Base-by-base conservation (phyloP, 2,797 vertebrate genomes). In the Pipistrellus nathusii region DNA sequence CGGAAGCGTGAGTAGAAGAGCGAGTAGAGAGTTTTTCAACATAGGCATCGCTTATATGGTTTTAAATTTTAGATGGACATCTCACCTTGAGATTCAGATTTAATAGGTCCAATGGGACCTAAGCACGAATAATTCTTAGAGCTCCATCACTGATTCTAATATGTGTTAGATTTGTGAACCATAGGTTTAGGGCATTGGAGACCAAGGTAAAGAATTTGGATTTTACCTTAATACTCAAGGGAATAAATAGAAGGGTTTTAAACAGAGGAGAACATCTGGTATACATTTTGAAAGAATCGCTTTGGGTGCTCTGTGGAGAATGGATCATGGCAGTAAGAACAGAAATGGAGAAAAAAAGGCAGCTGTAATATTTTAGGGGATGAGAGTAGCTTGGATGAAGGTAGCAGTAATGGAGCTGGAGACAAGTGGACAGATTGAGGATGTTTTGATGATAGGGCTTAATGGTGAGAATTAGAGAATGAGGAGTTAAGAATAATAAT, bases 101-200 rank as follows among this genome's bases (percentile, higher is more conserved):
- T 44, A 38, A 6, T 44, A n/a, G 51, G 53, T 90, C n/a, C 62
- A 53, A 66, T 62, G 32, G 68, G 77, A 32, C 32, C 25, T 25
- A 87, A 92, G 21, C 51, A 57, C 27, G 18, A 59, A 78, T 90
- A 23, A 64, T 82, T 84, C 66, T 95, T 41, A 64, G 69, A 71
- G n/a, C 69, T 32, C 89, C 6, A 5, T 13, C 68, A 48, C 81
- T 38, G 4, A 85, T n/a, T 84, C 62, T 84, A 21, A 57, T 51
- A 21, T 5, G 21, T 14, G 8, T 20, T 44, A 5, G 53, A 38
- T 23, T 68, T 93, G 14, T 85, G 76, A 93, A n/a, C 35, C 72
- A 51, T 21, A 21, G 51, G 21, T 18, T 4, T 10, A 57, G 38
- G 72, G 14, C 30, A 21, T 62, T 86, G 66, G 66, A 85, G 38